Evolutionary conservation across 2,797 vertebrate genomes (phyloP).

Genomic region (Aldrovandia affinis): DNA sequence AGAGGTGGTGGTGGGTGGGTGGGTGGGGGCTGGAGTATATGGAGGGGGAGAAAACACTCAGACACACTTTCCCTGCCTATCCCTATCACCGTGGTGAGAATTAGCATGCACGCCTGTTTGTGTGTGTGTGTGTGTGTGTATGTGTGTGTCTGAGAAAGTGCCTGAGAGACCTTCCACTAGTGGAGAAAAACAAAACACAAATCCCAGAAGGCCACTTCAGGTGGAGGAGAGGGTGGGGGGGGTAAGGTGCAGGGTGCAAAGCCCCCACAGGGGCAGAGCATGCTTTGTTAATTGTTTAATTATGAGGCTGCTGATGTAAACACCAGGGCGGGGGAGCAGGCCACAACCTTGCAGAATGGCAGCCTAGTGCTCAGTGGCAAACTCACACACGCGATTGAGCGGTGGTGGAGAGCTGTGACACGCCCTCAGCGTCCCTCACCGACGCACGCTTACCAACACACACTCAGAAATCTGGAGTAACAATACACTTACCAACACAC

Average conservation of each 20-base stretch:
- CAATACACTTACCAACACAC: too few species aligned
- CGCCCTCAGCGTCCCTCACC: too few species aligned
- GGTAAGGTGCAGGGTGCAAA: not conserved
- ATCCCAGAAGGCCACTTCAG: slow-evolving; percentile 41
- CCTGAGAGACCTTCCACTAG: slow-evolving; percentile 36
- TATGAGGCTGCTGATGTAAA: not conserved
- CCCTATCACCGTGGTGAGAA: slow-evolving; percentile 51
- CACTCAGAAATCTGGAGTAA: too few species aligned
- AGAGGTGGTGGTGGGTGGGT: slow-evolving; percentile 42
- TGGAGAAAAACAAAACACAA: slow-evolving; percentile 50
- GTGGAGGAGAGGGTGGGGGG: slow-evolving; percentile 35
- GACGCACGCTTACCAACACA: too few species aligned
- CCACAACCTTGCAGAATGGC: not conserved
- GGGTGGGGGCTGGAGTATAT: slow-evolving; percentile 52
- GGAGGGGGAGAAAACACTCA: slow-evolving; percentile 59
- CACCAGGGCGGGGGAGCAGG: not conserved
- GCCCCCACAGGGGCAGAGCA: too few species aligned
- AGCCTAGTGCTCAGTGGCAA: too few species aligned
- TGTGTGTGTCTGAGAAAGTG: slow-evolving; percentile 5
- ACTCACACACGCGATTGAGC: too few species aligned
- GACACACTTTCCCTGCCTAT: slow-evolving; percentile 53
- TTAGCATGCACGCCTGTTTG: slow-evolving; percentile 33
- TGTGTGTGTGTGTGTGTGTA: slow-evolving; percentile 16
- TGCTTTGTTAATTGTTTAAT: slow-evolving; percentile 4
- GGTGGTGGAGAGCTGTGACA: too few species aligned